These are phyloP conservation scores for Romanomermis culicivorax DNA, from an alignment of 2,888 invertebrate species.

Conservation along the genomic window DNA sequence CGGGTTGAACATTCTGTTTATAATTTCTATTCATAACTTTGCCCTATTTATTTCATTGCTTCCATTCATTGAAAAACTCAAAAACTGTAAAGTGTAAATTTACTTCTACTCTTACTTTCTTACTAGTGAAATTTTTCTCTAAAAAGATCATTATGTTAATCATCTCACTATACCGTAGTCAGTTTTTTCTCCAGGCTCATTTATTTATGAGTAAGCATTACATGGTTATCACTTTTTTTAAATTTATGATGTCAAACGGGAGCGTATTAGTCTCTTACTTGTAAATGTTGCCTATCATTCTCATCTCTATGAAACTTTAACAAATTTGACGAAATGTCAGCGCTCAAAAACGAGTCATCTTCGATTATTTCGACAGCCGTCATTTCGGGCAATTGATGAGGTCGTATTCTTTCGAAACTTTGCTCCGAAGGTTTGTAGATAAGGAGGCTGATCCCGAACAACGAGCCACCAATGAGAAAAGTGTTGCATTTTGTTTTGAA, in stretches of 20 bases:
- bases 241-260: neutral
- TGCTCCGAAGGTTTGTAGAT: slow-evolving; percentile 93
- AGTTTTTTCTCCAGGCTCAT: no score
- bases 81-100: no score
- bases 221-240: neutral
- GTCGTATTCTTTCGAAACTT: slow-evolving; percentile 70
- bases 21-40: no score
- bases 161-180: no score
- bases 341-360: slow-evolving; percentile 86
- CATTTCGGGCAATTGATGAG: slow-evolving; percentile 96
- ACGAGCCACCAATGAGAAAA: slow-evolving; percentile 83
- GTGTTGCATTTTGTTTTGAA: slow-evolving; percentile 65
- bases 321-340: slow-evolving; percentile 80
- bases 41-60: no score
- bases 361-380: slow-evolving; percentile 80
- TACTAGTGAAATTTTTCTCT: no score
- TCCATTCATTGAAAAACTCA: no score
- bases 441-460: slow-evolving; percentile 78
- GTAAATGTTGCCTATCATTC: slow-evolving; percentile 81
- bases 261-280: slow-evolving; percentile 27
- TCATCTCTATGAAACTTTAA: slow-evolving; percentile 93
- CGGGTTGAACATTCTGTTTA: no score
- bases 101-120: no score
- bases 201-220: no score
- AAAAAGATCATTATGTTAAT: no score